Conservation (phyloP, 92 coral and sea anemone genomes). For the Galaxea fascicularis region DNA sequence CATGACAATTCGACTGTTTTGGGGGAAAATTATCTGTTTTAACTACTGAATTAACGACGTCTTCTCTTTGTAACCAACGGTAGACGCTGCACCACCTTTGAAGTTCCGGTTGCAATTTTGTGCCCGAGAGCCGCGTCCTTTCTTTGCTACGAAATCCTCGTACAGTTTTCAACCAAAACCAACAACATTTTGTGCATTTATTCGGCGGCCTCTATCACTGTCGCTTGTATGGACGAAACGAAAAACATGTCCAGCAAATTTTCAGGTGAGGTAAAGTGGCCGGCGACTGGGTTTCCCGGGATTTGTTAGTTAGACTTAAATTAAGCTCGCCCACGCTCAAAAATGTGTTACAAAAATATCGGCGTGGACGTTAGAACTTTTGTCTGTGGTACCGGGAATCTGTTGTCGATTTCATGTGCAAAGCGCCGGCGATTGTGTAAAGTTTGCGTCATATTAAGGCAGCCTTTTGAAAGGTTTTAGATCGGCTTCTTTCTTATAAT, state of each 20-base stretch:
- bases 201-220: slow-evolving; percentile 58
- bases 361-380: slow-evolving; percentile 51
- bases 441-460: slow-evolving; percentile 31
- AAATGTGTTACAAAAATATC: slow-evolving; percentile 76
- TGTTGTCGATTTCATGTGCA: slow-evolving; percentile 61
- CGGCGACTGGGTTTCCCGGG: slow-evolving; percentile 75
- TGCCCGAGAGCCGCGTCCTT: slow-evolving; percentile 53
- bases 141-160: slow-evolving; percentile 28
- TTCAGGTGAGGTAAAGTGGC: slow-evolving; percentile 79
- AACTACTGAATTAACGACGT: slow-evolving; percentile 36
- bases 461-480: slow-evolving; percentile 31
- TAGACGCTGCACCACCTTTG: slow-evolving; percentile 37
- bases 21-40: slow-evolving; percentile 66
- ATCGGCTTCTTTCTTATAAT: slow-evolving; percentile 36
- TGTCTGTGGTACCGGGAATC: slow-evolving; percentile 54
- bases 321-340: slow-evolving; percentile 90
- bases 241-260: slow-evolving; percentile 55
- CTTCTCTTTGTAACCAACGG: slow-evolving; percentile 38
- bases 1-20: slow-evolving; percentile 67
- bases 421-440: slow-evolving; percentile 25
- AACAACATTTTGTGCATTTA: slow-evolving; percentile 63
- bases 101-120: slow-evolving; percentile 36
- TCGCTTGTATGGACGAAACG: slow-evolving; percentile 47
- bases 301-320: slow-evolving; percentile 78
- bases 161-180: slow-evolving; percentile 45